Conservation (phyloP, 1,140 invertebrate genomes). For the Pseudachorutes palmiensis region DNA sequence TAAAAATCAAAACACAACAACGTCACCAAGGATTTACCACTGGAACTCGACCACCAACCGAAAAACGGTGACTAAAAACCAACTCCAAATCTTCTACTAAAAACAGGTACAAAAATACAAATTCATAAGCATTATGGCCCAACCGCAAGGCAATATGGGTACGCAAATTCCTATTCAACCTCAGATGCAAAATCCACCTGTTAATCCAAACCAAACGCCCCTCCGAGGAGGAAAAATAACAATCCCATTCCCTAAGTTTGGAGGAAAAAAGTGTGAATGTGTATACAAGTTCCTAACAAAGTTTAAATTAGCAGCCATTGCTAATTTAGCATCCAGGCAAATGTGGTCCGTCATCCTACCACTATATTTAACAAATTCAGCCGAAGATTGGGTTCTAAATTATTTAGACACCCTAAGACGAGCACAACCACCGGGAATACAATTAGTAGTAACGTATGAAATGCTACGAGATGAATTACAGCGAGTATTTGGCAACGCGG, state of each 20-base stretch:
- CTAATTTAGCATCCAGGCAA: neutral
- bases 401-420: neutral
- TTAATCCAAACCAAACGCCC: neutral
- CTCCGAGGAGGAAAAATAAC: neutral
- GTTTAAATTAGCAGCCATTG: neutral
- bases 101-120: no score
- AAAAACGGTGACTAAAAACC: no score
- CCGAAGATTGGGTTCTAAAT: neutral
- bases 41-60: no score
- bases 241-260: neutral
- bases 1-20: no score
- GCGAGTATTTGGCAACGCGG: neutral
- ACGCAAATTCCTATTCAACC: no score
- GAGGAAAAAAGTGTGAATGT: neutral
- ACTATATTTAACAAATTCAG: neutral
- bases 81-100: no score
- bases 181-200: no score
- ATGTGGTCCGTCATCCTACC: neutral
- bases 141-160: no score
- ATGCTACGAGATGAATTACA: neutral
- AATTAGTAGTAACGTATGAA: neutral
- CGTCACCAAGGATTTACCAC: no score
- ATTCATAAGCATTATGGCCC: no score
- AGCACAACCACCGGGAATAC: neutral
- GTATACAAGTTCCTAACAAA: neutral